Percentiles rank a stretch among this genome's conserved stretches.
Evolutionary conservation across 2,888 invertebrate genomes (phyloP).

Genomic region (Serripes groenlandicus): DNA sequence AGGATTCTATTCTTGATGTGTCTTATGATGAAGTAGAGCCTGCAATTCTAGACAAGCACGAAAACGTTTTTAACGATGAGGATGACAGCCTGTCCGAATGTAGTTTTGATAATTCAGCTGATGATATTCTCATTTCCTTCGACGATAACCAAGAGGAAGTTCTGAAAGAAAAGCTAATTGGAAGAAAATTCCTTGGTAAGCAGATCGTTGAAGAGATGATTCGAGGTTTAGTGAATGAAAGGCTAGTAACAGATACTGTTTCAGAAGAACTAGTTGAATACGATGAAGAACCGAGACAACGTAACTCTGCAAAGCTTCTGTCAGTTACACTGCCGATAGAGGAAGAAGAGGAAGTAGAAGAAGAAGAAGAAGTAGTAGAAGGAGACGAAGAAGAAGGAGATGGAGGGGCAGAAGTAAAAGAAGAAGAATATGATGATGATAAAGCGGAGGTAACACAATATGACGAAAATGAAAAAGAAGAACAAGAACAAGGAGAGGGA

Average conservation of each 20-base stretch:
- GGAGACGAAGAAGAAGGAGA: neutral
- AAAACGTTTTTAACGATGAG: neutral
- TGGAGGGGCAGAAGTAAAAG: neutral
- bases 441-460: neutral
- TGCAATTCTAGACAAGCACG: neutral
- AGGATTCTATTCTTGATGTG: neutral
- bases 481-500: neutral
- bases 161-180: constrained; percentile 3
- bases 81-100: neutral
- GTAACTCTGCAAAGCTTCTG: neutral
- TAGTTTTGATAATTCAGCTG: neutral
- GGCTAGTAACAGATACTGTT: neutral
- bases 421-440: neutral
- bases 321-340: neutral
- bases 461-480: neutral
- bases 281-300: neutral
- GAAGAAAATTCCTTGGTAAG: neutral
- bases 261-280: neutral
- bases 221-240: constrained; percentile 13
- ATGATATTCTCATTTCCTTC: constrained; percentile 5
- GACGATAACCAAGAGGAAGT: constrained; percentile 16
- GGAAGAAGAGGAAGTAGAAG: neutral
- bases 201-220: constrained; percentile 19
- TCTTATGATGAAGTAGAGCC: neutral
- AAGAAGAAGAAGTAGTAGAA: neutral